phyloP scores from a whole-genome alignment of 1,140 invertebrate genomes.

The Drosophila melanica region DNA sequence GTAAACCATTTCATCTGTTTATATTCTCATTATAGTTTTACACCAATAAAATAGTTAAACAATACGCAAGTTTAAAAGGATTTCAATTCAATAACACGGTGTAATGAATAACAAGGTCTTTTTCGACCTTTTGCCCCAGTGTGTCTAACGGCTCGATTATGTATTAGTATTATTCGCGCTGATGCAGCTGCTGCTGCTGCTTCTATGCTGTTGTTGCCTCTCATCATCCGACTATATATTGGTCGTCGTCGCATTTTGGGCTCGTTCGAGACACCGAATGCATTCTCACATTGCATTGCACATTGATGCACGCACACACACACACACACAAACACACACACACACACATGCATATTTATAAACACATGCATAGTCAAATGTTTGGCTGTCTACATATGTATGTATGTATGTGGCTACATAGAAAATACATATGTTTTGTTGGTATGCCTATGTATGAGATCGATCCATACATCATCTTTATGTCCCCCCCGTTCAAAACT shows the following conservation, averaged over 20 bases:
- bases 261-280: constrained; percentile 36
- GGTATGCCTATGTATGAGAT: background rate
- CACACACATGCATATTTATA: background rate
- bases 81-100: too few species aligned
- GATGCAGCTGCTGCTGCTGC: constrained; percentile 20
- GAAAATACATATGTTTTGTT: background rate
- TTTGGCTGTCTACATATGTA: background rate
- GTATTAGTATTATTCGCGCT: constrained; percentile 35
- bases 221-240: constrained; percentile 35
- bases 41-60: too few species aligned
- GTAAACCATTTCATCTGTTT: too few species aligned
- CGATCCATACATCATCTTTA: background rate
- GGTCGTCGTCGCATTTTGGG: constrained; percentile 33
- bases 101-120: background rate
- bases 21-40: too few species aligned
- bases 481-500: background rate
- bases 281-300: background rate
- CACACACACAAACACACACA: background rate
- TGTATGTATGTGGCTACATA: background rate
- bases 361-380: background rate
- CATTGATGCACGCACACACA: constrained; percentile 2
- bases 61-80: too few species aligned
- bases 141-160: constrained; percentile 16
- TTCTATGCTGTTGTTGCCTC: constrained; percentile 24
- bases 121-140: background rate